Evolutionary conservation across 2,113 vertebrate genomes (phyloP).

Genomic region (Tichodroma muraria): DNA sequence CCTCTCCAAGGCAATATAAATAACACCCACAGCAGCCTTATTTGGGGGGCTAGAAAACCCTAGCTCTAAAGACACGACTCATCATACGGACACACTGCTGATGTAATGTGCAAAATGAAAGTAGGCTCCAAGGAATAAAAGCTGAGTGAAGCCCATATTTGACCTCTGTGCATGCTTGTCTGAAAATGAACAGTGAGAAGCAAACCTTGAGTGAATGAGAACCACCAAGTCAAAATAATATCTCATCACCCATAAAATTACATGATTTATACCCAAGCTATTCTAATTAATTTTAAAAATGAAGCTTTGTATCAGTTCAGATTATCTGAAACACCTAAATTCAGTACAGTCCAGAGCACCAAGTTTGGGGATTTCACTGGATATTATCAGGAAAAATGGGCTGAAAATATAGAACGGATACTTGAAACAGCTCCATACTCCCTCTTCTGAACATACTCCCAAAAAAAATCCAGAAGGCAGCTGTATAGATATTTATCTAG

Average conservation of each 20-base stretch:
- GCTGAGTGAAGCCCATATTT: not conserved
- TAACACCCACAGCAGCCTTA: not conserved
- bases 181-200: not conserved
- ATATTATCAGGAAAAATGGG: not conserved
- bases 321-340: not conserved
- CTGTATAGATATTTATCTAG: not conserved
- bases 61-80: not conserved
- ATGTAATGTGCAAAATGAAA: not conserved
- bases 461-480: not conserved
- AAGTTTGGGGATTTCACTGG: not conserved
- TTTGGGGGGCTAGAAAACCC: not conserved
- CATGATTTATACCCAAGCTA: not conserved
- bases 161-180: too few species aligned
- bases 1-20: not conserved
- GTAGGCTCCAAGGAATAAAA: not conserved
- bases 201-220: not conserved
- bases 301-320: not conserved
- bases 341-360: not conserved
- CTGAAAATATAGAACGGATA: not conserved
- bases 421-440: not conserved
- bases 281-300: not conserved
- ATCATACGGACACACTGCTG: rapidly evolving
- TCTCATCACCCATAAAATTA: not conserved
- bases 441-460: not conserved
- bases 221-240: not conserved